These are phyloP conservation scores for Furcifer pardalis DNA, from an alignment of 2,797 vertebrate genomes.

Conservation along the genomic window DNA sequence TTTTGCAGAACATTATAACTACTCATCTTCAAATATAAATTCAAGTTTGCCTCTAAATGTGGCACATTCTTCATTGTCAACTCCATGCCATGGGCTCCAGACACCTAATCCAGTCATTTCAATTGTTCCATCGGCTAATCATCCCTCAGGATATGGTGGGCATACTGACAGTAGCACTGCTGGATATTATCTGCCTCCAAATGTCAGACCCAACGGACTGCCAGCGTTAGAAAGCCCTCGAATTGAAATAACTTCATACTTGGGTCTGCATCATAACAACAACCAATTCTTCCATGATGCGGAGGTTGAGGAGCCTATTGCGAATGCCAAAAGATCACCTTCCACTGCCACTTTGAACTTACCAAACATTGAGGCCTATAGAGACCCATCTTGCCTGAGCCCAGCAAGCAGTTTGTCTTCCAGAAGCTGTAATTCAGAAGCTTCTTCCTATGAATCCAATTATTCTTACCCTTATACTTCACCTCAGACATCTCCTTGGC, in stretches of 20 bases:
- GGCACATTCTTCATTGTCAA: constrained; percentile 83
- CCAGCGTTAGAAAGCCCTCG: constrained; percentile 92
- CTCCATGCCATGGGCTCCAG: constrained; percentile 90
- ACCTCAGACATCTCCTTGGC: constrained; percentile 95
- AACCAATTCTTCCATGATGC: constrained; percentile 88
- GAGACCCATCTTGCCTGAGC: constrained; percentile 94
- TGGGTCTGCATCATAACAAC: constrained; percentile 77
- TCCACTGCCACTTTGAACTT: constrained; percentile 90
- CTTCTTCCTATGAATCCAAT: constrained; percentile 93
- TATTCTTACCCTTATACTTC: constrained; percentile 93
- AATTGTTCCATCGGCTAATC: constrained; percentile 77
- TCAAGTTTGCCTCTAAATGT: constrained; percentile 83
- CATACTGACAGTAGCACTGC: constrained; percentile 79
- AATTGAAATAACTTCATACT: constrained; percentile 95
- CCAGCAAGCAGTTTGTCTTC: constrained; percentile 96
- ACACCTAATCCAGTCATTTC: constrained; percentile 82
- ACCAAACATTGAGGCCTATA: constrained; percentile 89
- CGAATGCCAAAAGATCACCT: constrained; percentile 81
- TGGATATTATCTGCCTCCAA: constrained; percentile 83
- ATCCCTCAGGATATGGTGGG: constrained; percentile 81
- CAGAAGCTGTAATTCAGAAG: constrained; percentile 94
- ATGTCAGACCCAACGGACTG: constrained; percentile 83
- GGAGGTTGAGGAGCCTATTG: constrained; percentile 82
- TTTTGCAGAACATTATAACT: constrained; percentile 90
- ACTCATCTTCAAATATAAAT: constrained; percentile 80